A percentile compares a stretch with the other conserved stretches of the same genome.
Evolutionary conservation across 2,888 invertebrate genomes (phyloP).

Genomic region (Ormyrus thymus): DNA sequence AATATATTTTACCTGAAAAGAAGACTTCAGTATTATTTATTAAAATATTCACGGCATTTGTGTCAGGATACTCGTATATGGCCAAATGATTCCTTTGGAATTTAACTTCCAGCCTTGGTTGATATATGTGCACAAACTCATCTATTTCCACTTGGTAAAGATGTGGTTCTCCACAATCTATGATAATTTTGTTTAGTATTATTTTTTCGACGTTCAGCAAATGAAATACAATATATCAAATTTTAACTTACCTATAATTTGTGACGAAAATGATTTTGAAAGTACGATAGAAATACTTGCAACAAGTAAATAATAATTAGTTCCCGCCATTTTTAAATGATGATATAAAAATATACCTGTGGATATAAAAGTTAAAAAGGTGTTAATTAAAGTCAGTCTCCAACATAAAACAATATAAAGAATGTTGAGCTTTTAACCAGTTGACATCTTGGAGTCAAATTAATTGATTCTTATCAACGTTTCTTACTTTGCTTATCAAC

Average conservation of each 20-base stretch:
- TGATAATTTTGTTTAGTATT: neutral
- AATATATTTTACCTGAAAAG: conserved; percentile 51
- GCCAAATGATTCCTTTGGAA: conserved; percentile 38
- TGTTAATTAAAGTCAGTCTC: no score
- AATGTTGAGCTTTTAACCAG: no score
- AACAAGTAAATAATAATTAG: neutral
- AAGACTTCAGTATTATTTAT: conserved; percentile 48
- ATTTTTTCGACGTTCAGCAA: neutral
- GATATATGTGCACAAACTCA: neutral
- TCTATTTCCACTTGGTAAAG: neutral
- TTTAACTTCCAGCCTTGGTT: conserved; percentile 14
- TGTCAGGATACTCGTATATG: conserved; percentile 37
- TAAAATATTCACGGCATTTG: conserved; percentile 47
- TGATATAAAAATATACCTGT: no score
- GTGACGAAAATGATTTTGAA: neutral
- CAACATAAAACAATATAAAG: no score
- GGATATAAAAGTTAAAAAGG: no score
- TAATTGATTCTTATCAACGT: no score
- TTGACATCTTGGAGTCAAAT: no score
- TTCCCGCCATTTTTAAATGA: no score
- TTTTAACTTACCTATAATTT: conserved; percentile 1
- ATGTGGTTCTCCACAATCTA: no score
- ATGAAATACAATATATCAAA: no score
- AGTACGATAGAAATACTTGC: neutral
- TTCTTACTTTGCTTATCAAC: no score